These are phyloP conservation scores for Leptobrachium ailaonicum DNA, from an alignment of 2,113 vertebrate genomes.

Conservation along the genomic window DNA sequence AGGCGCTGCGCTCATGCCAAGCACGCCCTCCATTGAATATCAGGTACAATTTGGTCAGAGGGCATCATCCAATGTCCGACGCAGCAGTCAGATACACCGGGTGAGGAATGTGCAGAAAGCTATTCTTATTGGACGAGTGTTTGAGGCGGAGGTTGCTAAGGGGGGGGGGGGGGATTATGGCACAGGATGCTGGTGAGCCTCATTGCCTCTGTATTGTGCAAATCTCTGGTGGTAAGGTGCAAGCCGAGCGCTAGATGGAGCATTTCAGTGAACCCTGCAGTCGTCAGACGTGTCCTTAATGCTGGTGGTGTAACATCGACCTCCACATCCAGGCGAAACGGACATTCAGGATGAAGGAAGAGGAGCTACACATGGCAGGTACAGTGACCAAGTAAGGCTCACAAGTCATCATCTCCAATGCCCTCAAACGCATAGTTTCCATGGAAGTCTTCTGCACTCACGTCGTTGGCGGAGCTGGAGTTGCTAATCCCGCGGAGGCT, in stretches of 20 bases:
- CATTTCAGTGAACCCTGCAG: constrained; percentile 23
- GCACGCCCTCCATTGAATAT: not conserved
- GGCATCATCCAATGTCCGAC: not conserved
- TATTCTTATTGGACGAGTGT: not conserved
- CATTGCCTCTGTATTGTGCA: constrained; percentile 10
- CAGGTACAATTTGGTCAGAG: not conserved
- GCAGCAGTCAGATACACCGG: not conserved
- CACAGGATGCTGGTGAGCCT: not conserved
- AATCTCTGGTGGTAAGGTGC: constrained; percentile 37
- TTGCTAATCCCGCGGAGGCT: constrained; percentile 91
- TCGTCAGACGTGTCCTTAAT: constrained; percentile 50
- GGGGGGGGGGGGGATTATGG: not conserved
- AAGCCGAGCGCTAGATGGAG: constrained; percentile 34
- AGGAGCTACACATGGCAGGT: not conserved
- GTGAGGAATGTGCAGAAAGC: not conserved
- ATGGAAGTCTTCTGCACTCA: constrained; percentile 86
- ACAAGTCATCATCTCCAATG: constrained; percentile 97
- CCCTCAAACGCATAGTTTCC: constrained; percentile 98
- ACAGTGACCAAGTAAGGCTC: constrained; percentile 48
- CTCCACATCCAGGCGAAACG: constrained; percentile 55
- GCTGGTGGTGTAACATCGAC: constrained; percentile 46
- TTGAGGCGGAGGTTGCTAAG: not conserved
- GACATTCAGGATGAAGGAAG: constrained; percentile 14
- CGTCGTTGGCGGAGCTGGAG: constrained; percentile 82
- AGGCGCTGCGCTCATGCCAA: not conserved